Percentiles rank a stretch among this genome's conserved stretches.
Evolutionary conservation across 1,140 invertebrate species (phyloP).

Genomic region (Ectropis grisescens): DNA sequence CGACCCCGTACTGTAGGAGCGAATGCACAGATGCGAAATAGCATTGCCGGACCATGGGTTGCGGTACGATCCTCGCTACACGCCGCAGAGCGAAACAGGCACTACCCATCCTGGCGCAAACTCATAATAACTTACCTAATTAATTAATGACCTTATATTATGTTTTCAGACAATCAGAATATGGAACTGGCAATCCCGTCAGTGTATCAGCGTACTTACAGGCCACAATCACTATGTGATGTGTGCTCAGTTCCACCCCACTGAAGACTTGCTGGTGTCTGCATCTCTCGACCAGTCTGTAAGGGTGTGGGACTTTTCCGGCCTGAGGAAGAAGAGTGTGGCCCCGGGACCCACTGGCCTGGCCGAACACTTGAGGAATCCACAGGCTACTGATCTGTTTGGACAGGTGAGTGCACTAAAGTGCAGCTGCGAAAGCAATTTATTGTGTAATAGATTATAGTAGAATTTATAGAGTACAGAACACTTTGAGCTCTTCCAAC

Average conservation of each 20-base stretch:
- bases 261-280: conserved; percentile 97
- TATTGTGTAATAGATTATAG: no score
- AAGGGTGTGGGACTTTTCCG: conserved; percentile 98
- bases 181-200: conserved; percentile 99
- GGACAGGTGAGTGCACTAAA: conserved; percentile 75
- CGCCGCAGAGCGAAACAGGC: no score
- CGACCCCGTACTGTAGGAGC: no score
- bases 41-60: no score
- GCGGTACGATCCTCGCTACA: no score
- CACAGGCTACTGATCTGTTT: conserved; percentile 94
- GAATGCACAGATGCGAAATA: no score
- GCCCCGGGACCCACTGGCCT: conserved; percentile 92
- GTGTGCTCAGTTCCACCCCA: conserved; percentile 98
- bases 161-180: conserved; percentile 87
- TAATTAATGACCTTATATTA: no score
- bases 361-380: conserved; percentile 90
- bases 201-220: conserved; percentile 95
- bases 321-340: conserved; percentile 97
- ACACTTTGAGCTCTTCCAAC: no score
- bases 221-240: conserved; percentile 99
- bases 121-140: no score
- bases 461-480: no score
- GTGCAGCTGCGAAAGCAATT: conserved; percentile 12
- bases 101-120: no score
- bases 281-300: conserved; percentile 99